phyloP scores from a whole-genome alignment of 2,113 vertebrate species.

The Pyxicephalus adspersus region DNA sequence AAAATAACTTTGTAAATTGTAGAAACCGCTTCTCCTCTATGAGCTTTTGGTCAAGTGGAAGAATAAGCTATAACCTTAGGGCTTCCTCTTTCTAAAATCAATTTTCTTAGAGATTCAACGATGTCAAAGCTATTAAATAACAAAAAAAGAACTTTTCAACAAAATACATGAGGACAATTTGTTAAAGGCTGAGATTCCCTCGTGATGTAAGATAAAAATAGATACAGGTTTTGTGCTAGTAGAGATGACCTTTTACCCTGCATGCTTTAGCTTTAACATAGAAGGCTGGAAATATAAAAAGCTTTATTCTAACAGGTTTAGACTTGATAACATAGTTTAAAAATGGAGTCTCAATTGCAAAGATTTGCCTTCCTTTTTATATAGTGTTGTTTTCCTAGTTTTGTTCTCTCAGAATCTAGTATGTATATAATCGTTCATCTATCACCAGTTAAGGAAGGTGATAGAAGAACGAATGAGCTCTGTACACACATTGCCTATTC shows the following conservation, averaged over 20 bases:
- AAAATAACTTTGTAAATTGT: background rate
- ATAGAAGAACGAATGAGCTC: too few relatives aligned
- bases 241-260: conserved; percentile 33
- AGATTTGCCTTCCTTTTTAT: too few relatives aligned
- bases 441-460: too few relatives aligned
- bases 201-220: conserved; percentile 22
- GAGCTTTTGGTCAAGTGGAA: conserved; percentile 1
- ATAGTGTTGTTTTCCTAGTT: too few relatives aligned
- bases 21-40: conserved; percentile 16
- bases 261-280: background rate
- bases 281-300: background rate
- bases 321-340: too few relatives aligned
- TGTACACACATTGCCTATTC: too few relatives aligned
- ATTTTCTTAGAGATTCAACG: conserved; percentile 16
- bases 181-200: conserved; percentile 12
- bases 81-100: conserved; percentile 9
- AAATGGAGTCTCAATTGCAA: too few relatives aligned
- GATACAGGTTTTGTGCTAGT: background rate
- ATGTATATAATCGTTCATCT: too few relatives aligned
- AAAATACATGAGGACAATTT: conserved; percentile 2
- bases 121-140: conserved; percentile 1
- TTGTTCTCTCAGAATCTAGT: too few relatives aligned
- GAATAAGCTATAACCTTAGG: conserved; percentile 3
- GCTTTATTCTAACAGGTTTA: too few relatives aligned
- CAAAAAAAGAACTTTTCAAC: background rate